Conservation (phyloP, 2,113 vertebrate species). For the Xenopus tropicalis region DNA sequence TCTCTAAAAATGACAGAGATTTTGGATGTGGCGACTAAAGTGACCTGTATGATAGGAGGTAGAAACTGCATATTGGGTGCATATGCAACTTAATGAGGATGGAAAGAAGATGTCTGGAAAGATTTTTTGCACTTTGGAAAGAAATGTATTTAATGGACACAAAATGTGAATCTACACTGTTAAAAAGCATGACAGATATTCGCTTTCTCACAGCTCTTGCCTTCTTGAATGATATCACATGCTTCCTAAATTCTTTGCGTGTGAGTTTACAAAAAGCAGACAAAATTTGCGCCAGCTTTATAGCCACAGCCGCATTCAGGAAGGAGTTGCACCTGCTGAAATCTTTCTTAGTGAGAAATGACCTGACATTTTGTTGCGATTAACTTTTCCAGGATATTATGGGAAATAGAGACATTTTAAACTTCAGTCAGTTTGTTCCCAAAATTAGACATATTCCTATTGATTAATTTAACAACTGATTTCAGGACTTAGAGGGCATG, state of each 20-base stretch:
- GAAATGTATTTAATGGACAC: slow-evolving; percentile 8
- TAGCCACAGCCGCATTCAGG: slow-evolving; percentile 6
- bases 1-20: too few species aligned
- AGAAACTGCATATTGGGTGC: too few species aligned
- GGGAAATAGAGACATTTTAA: background rate
- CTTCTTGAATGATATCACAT: slow-evolving; percentile 21
- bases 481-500: slow-evolving; percentile 16
- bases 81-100: too few species aligned
- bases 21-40: too few species aligned
- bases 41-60: slow-evolving; percentile 24
- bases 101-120: too few species aligned
- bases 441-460: slow-evolving; percentile 28
- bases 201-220: slow-evolving; percentile 21
- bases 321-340: slow-evolving; percentile 9
- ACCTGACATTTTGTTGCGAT: slow-evolving; percentile 4
- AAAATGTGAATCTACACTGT: slow-evolving; percentile 6
- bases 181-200: background rate
- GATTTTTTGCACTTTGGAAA: slow-evolving; percentile 22
- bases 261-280: slow-evolving; percentile 5
- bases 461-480: slow-evolving; percentile 16
- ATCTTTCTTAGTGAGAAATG: slow-evolving; percentile 12
- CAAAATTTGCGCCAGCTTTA: slow-evolving; percentile 17
- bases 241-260: slow-evolving; percentile 15
- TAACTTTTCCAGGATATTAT: slow-evolving; percentile 16
- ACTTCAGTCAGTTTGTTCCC: slow-evolving; percentile 25